Percentiles rank a stretch among this genome's conserved stretches.
Evolutionary conservation across 2,113 vertebrate genomes (phyloP).

Genomic region (western clawed frog (Xenopus tropicalis)): UCB_Xtro_10.0 CM004443.2:171451001-171451500

Average conservation of each 20-base stretch:
- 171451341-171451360: slow-evolving; percentile 91
- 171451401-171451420: slow-evolving; percentile 88
- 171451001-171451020: slow-evolving; percentile 89
- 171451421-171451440: slow-evolving; percentile 88
- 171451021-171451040: slow-evolving; percentile 95
- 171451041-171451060: slow-evolving; percentile 94
- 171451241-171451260: slow-evolving; percentile 89
- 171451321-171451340: slow-evolving; percentile 82
- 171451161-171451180: slow-evolving; percentile 87
- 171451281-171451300: slow-evolving; percentile 77
- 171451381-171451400: slow-evolving; percentile 71
- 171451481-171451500: slow-evolving; percentile 70
- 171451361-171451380: slow-evolving; percentile 85
- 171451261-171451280: slow-evolving; percentile 89
- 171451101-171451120: slow-evolving; percentile 87
- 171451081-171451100: slow-evolving; percentile 80
- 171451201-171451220: slow-evolving; percentile 80
- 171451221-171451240: slow-evolving; percentile 76
- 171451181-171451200: slow-evolving; percentile 94
- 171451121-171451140: slow-evolving; percentile 92
- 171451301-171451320: slow-evolving; percentile 77
- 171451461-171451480: slow-evolving; percentile 76
- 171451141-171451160: slow-evolving; percentile 93
- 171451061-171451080: slow-evolving; percentile 94
- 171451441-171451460: slow-evolving; percentile 83